Evolutionary conservation across 2,113 vertebrate species (phyloP), one percentile per base, ranked within the genome.

Genomic region (Gadus macrocephalus): DNA sequence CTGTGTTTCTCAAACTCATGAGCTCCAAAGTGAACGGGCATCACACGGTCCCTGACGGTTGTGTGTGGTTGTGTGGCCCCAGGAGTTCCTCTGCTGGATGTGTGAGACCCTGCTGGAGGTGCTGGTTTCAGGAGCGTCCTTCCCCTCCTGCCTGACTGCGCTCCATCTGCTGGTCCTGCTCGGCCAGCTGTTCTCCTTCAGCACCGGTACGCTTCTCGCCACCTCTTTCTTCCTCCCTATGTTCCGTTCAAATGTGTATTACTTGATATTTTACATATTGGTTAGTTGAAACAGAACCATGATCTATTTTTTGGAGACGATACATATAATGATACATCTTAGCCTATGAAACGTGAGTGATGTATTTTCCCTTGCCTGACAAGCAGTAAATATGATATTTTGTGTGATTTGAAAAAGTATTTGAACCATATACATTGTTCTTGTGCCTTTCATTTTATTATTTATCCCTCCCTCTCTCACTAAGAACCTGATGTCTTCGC

Each of bases 91-190:
- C 83, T 82, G 81, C 53, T 94, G 96, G 83, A 31, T 97, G 62
- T 94, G 93, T 82, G 88, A 82, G 80, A 91, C 69, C 64, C 94
- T 98, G 67, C 94, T 98, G 78, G 92, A 93, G 66, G 89, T 91
- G 3, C 74, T 99, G 35, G 92, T 94, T 83, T 93, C 95, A 2
- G 96, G 96, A 64, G 95, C 95, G 19, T 98, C 95, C 1, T 97
- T 96, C 78, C 91, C 95, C 64, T 95, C 93, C 66, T 94, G 93
- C 81, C 92, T 98, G 78, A 93, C 92, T 83, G 91, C 92, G 42
- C 89, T 98, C 64, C 94, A 91, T 81, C 89, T 98, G 85, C 93
- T 98, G 84, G 90, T 90, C 62, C 89, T 93, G 31, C 75, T 96
- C 77, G 94, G 92, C 58, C 94, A 96, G 74, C 85, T 93, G 80